Conservation (phyloP, 2,113 vertebrate species). For the Romanogobio albipinnatus region DNA sequence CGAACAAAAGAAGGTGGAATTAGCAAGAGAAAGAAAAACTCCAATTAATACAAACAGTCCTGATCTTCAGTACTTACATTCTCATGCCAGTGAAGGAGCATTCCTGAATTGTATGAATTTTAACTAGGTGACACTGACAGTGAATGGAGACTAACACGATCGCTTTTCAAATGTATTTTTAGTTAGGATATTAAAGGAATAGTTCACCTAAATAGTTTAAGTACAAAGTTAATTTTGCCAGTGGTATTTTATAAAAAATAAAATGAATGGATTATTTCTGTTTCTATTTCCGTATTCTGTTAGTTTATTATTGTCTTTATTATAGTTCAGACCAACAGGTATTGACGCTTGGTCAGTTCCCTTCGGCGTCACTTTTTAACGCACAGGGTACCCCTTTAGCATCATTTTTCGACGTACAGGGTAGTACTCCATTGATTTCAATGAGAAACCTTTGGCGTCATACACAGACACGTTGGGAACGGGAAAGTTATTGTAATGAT, state of each 20-base stretch:
- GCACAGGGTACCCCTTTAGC: no score
- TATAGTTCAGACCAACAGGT: not conserved
- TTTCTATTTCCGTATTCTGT: not conserved
- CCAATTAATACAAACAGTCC: constrained; percentile 76
- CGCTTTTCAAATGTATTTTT: not conserved
- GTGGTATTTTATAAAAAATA: not conserved
- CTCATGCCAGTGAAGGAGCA: constrained; percentile 62
- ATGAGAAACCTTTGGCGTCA: no score
- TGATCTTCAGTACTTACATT: constrained; percentile 63
- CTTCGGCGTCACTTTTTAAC: no score
- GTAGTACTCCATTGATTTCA: no score
- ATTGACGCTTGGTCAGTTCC: no score
- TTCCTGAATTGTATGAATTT: constrained; percentile 63
- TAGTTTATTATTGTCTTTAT: not conserved
- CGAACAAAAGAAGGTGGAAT: constrained; percentile 52
- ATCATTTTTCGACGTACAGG: no score
- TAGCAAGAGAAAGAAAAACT: constrained; percentile 50
- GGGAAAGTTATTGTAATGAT: no score
- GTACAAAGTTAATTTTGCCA: not conserved
- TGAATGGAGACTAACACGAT: constrained; percentile 63
- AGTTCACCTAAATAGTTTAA: not conserved
- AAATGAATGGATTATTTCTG: not conserved
- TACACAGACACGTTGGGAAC: no score
- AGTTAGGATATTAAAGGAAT: not conserved
- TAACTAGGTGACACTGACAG: constrained; percentile 63